Evolutionary conservation across 2,888 invertebrate species (phyloP).

Genomic region (Lysandra coridon): DNA sequence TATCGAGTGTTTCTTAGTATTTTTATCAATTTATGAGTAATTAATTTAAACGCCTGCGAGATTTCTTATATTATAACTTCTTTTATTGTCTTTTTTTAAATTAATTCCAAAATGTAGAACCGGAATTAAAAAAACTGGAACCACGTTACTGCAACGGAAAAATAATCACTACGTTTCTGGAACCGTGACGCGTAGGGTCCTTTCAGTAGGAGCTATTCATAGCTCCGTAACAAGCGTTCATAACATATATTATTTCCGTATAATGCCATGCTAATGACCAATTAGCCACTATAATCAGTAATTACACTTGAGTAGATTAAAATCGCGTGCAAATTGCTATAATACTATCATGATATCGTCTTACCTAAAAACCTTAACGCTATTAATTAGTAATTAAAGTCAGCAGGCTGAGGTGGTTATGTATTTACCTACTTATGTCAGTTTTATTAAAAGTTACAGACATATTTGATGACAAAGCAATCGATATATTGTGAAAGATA

Average conservation of each 20-base stretch:
- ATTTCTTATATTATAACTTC: too few species aligned
- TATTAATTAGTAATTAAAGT: constrained; percentile 1
- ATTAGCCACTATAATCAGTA: constrained; percentile 9
- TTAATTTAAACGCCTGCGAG: too few species aligned
- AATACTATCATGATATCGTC: background rate
- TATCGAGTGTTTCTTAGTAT: background rate
- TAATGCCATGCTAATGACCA: constrained; percentile 14
- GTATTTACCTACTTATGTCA: background rate
- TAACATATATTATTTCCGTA: constrained; percentile 11
- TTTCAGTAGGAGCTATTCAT: background rate
- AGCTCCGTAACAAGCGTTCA: background rate
- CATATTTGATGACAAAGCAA: too few species aligned
- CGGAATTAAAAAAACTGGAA: too few species aligned
- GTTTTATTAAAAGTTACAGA: background rate
- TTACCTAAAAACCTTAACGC: constrained; percentile 13
- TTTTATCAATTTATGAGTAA: background rate
- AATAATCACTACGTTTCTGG: background rate
- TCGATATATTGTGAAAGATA: too few species aligned
- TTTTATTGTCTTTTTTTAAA: too few species aligned
- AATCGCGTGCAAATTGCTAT: constrained; percentile 10
- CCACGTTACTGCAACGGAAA: too few species aligned
- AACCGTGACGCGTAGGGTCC: background rate
- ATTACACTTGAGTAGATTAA: constrained; percentile 12
- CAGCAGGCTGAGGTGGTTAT: background rate
- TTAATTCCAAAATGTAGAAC: too few species aligned